Evolutionary conservation across 2,797 vertebrate genomes (phyloP).

Genomic region (Buphagus erythrorhynchus): DNA sequence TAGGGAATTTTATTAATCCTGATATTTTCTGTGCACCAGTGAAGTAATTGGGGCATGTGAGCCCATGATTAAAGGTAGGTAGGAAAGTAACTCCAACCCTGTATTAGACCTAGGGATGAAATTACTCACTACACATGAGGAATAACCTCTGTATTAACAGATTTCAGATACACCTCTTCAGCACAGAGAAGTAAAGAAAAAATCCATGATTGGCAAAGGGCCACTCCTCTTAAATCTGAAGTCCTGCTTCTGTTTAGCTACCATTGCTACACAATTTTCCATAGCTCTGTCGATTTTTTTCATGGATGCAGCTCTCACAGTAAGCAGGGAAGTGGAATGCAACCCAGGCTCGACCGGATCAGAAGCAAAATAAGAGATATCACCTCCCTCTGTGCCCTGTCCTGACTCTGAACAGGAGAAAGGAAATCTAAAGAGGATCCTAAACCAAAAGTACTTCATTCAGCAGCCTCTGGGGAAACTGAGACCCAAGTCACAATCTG

Average conservation of each 20-base stretch:
- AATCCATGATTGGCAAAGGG: background rate
- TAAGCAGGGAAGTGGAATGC: background rate
- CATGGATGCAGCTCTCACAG: background rate
- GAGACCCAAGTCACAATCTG: background rate
- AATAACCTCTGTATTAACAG: background rate
- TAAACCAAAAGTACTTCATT: background rate
- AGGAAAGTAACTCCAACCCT: background rate
- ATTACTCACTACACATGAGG: background rate
- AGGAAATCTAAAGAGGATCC: background rate
- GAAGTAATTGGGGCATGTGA: background rate
- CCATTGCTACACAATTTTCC: background rate
- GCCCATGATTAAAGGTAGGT: background rate
- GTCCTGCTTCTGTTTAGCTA: background rate
- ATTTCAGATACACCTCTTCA: background rate
- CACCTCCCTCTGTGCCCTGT: background rate
- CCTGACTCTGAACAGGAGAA: background rate
- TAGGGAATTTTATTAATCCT: slow-evolving; percentile 1
- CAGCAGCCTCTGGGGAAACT: background rate
- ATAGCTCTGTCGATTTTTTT: background rate
- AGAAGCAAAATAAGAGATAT: background rate
- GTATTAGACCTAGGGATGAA: background rate
- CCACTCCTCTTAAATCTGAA: background rate
- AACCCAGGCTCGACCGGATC: fast-evolving
- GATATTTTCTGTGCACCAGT: background rate
- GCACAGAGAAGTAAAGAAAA: background rate